Base-by-base conservation (phyloP, 37 sponge, comb jelly and placozoan genomes). In the Amphimedon queenslandica region DNA sequence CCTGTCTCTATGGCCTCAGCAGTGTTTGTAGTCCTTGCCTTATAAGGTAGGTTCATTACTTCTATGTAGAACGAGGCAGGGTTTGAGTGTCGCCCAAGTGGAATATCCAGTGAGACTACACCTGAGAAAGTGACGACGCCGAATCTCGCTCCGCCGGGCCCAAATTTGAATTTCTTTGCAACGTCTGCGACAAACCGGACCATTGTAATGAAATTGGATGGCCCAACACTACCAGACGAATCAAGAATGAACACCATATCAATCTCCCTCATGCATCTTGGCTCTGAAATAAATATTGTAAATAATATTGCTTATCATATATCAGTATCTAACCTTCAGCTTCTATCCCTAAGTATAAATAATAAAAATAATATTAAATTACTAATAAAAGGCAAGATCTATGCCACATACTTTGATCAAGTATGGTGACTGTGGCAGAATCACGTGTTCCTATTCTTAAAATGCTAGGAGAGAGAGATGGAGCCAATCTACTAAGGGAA, bases 211-310 rank as follows among this genome's bases (percentile, higher is more conserved):
- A 42, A 70, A 21, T 70, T 40, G 25, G n/a, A 8, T 27, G 23
- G 3, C 4, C 47, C 47, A 42, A 40, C 47, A 70, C 70, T 70
- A 6, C 70, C 70, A 41, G 70, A 70, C 2, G 47, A 33, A 70
- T 70, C 70, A 40, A 70, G 70, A 33, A 70, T 51, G 29, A 70
- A 70, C 3, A 70, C 47, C 24, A 70, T 13, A 20, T 70, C 70
- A 40, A 70, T 70, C 70, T 40, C 47, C 25, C 29, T 42, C 13
- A 5, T 37, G 40, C 70, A 70, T 24, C 21, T 51, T 37, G 58
- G 56, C 30, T 71, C 57, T 71, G 72, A 2, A 36, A 29, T 13
- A 1, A 74, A 20, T 40, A 61, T 37, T 27, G 61, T 37, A 13
- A 47, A 47, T 47, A 13, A 47, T 18, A 47, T 18, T 13, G 13